Base-by-base conservation (phyloP, 2,113 vertebrate species). In the Acanthochromis polyacanthus region DNA sequence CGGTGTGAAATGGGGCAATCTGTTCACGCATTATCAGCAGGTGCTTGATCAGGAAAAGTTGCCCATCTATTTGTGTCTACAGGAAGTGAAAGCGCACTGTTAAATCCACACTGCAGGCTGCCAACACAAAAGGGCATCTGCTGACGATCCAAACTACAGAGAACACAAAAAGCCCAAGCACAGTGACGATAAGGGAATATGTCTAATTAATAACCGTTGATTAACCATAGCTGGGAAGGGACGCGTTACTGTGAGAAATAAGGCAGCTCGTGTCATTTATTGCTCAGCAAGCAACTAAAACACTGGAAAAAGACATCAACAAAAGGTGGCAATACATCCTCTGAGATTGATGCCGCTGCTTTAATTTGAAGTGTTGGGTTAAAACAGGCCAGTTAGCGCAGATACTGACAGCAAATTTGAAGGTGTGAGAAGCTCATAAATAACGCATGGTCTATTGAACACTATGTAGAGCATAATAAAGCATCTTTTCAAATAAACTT, bases 31-130 rank as follows among this genome's bases (percentile, higher is more conserved):
- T 95, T 92, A 99, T 99, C 91, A 99, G 95, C 93, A 99, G 97
- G 81, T 99, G 98, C 91, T 99, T 99, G 95, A 99, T 99, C 93
- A 99, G 96, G 94, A 99, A 99, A 88, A 99, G 97, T 80, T 99
- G 98, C 79, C 97, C 97, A 75, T 99, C 97, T 76, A 97, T 93
- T 84, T 96, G 97, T 56, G 96, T 98, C 98, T 99, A 93, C 51
- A 52, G 63, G 93, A 92, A 50, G 92, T 90, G 78, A 95, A 86
- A 95, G 92, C 91, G 75, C 83, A 91, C 53, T 25, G 86, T 91
- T 85, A 91, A 77, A 83, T 83, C 83, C 81, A 81, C 85, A 81
- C 85, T 80, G 79, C 81, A 80, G 79, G 61, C 83, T 81, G 85
- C 82, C 85, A 82, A 81, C 73, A 85, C 81, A 70, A 91, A 89